Conservation (phyloP, 1,140 invertebrate species). For the Pectinophora gossypiella region DNA sequence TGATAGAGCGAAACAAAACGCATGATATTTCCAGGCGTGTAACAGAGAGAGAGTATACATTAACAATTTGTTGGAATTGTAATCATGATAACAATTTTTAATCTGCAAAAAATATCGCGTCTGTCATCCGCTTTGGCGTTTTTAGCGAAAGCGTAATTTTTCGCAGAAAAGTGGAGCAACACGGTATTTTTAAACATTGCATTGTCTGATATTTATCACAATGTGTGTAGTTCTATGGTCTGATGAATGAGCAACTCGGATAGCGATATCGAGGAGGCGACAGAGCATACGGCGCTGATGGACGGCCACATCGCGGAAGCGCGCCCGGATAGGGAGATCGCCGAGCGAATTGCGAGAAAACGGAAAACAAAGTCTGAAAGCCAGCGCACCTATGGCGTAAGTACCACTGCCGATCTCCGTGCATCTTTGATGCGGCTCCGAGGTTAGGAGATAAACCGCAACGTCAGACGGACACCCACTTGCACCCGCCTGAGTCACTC, state of each 20-base stretch:
- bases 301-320: constrained; percentile 83
- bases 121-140: neutral
- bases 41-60: neutral
- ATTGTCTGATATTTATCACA: constrained; percentile 19
- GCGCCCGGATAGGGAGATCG: constrained; percentile 63
- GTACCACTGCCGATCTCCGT: constrained; percentile 13
- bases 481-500: neutral
- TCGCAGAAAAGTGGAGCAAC: neutral
- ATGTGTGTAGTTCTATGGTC: constrained; percentile 32
- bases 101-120: neutral
- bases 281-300: constrained; percentile 87
- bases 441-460: no score
- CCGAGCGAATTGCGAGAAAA: constrained; percentile 62
- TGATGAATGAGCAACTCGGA: constrained; percentile 65
- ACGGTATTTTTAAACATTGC: neutral
- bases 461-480: no score
- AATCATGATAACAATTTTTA: no score
- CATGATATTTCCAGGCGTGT: neutral
- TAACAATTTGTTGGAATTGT: neutral
- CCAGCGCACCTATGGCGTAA: constrained; percentile 63
- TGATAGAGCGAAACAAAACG: neutral
- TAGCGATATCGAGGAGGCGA: constrained; percentile 66
- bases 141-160: neutral
- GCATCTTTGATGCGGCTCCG: no score
- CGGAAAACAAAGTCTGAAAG: constrained; percentile 55